These are phyloP conservation scores for Saccostrea cuccullata DNA, from an alignment of 1,140 invertebrate species.

Conservation along the genomic window DNA sequence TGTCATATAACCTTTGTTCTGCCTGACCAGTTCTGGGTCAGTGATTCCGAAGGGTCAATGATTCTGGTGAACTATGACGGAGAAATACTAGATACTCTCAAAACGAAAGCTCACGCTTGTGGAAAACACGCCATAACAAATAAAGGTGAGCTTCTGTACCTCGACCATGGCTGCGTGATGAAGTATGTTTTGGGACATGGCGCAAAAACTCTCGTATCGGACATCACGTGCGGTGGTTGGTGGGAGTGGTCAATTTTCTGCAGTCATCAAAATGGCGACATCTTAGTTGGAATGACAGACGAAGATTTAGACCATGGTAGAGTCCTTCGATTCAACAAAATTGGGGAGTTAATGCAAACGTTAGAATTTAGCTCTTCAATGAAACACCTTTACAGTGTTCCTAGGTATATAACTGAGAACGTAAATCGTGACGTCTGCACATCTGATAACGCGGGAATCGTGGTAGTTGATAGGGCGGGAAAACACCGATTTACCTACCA, in stretches of 20 bases:
- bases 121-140: slow-evolving; percentile 3
- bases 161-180: slow-evolving; percentile 5
- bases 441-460: not conserved
- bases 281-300: slow-evolving; percentile 6
- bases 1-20: slow-evolving; percentile 13
- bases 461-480: not conserved
- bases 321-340: not conserved
- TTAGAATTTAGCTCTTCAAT: not conserved
- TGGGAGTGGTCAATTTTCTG: slow-evolving; percentile 28
- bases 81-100: not conserved
- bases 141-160: not conserved
- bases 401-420: not conserved
- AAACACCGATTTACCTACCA: slow-evolving; percentile 7
- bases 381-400: not conserved
- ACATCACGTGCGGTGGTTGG: slow-evolving; percentile 9
- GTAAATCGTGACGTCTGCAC: slow-evolving; percentile 12
- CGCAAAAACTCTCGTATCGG: not conserved
- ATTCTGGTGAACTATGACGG: not conserved
- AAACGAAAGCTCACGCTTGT: not conserved
- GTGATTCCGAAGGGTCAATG: not conserved
- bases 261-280: slow-evolving; percentile 32
- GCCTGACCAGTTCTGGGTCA: not conserved
- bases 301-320: slow-evolving; percentile 10
- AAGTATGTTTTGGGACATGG: not conserved
- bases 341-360: not conserved